A percentile compares a stretch with the other conserved stretches of the same genome.
Evolutionary conservation across 2,888 invertebrate genomes (phyloP).

Genomic region (Drosophila stalkeri): DNA sequence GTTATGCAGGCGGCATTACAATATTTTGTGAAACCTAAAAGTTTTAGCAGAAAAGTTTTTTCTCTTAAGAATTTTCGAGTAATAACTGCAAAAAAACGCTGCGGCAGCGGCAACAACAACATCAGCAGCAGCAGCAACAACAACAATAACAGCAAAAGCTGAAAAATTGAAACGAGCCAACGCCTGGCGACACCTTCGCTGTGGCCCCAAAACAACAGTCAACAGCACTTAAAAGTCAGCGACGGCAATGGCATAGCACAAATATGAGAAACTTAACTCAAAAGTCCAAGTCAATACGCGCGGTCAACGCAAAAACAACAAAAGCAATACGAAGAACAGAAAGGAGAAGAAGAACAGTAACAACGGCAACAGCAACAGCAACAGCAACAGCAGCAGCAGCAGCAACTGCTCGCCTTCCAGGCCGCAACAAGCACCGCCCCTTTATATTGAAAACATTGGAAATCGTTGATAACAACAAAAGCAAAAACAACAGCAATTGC

Average conservation of each 20-base stretch:
- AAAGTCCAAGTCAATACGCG: constrained; percentile 80
- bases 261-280: constrained; percentile 80
- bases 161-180: constrained; percentile 50
- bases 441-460: constrained; percentile 79
- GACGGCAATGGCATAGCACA: constrained; percentile 71
- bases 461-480: constrained; percentile 70
- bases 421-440: constrained; percentile 69
- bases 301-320: constrained; percentile 65
- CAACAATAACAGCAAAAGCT: constrained; percentile 23
- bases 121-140: constrained; percentile 3
- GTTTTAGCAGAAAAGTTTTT: constrained; percentile 57
- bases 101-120: constrained; percentile 32
- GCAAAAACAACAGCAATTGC: constrained; percentile 34
- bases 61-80: constrained; percentile 56
- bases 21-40: constrained; percentile 74
- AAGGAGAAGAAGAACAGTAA: constrained; percentile 14
- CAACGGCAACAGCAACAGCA: constrained; percentile 22
- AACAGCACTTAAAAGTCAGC: constrained; percentile 81
- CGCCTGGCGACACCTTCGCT: constrained; percentile 81
- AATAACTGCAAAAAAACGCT: constrained; percentile 52
- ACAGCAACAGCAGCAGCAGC: constrained; percentile 28
- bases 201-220: constrained; percentile 83
- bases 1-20: constrained; percentile 69
- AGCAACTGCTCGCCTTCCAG: constrained; percentile 38
- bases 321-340: constrained; percentile 25